Evolutionary conservation across 2,797 vertebrate genomes (phyloP).

Genomic region (Macropus fuliginosus): DNA sequence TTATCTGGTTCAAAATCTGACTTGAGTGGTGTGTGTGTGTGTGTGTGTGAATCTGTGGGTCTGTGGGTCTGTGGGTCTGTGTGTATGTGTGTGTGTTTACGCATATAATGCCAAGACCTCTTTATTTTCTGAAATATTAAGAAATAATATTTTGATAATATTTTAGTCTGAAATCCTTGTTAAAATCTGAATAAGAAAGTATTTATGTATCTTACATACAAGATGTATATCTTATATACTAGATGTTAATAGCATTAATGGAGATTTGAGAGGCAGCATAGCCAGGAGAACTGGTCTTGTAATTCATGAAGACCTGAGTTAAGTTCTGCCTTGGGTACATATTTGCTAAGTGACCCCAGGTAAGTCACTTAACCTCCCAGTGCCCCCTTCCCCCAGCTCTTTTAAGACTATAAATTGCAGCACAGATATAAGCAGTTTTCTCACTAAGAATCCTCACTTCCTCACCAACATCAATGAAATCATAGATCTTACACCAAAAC

Average conservation of each 20-base stretch:
- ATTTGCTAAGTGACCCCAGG: background rate
- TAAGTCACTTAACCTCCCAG: background rate
- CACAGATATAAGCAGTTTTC: background rate
- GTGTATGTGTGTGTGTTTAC: background rate
- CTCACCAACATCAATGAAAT: background rate
- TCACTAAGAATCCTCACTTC: background rate
- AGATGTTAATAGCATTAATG: background rate
- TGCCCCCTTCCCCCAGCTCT: background rate
- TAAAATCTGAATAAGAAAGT: background rate
- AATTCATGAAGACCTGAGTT: background rate
- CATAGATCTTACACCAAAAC: constrained; percentile 20
- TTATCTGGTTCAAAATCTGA: background rate
- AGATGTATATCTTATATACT: background rate
- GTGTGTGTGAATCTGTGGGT: too few relatives aligned
- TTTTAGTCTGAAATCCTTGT: background rate
- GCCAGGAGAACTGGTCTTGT: background rate
- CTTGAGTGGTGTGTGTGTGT: background rate
- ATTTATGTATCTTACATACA: background rate
- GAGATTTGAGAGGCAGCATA: background rate
- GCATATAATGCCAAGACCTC: background rate
- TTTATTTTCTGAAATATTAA: background rate
- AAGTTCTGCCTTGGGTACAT: background rate
- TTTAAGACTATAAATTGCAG: background rate
- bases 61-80: too few relatives aligned
- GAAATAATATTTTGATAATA: background rate